Conservation (phyloP, 2,113 vertebrate species). For the Copsychus sechellarum region DNA sequence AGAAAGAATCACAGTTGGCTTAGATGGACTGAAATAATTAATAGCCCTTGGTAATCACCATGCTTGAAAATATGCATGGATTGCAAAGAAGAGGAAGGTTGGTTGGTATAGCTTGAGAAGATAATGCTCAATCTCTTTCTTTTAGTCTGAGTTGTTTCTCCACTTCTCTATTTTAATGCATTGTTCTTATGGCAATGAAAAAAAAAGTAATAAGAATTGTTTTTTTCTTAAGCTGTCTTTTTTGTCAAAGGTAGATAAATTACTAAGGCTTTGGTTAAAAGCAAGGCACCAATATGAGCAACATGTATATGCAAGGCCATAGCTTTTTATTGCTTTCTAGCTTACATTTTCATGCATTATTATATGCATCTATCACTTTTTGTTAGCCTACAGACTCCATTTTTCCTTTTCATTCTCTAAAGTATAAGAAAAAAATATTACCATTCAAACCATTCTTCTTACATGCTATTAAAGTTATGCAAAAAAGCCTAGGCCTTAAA, state of each 20-base stretch:
- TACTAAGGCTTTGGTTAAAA: background rate
- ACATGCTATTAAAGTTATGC: background rate
- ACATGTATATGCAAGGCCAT: background rate
- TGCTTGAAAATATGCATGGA: background rate
- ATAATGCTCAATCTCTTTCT: background rate
- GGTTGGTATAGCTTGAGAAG: background rate
- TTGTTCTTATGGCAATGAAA: background rate
- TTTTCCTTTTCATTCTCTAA: background rate
- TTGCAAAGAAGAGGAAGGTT: background rate
- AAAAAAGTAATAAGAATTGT: background rate
- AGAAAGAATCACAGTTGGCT: background rate
- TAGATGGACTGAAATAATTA: background rate
- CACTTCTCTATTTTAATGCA: background rate
- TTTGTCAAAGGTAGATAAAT: background rate
- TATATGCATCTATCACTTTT: background rate
- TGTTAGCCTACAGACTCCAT: background rate
- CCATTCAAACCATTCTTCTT: background rate
- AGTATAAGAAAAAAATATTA: background rate
- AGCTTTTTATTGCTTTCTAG: background rate
- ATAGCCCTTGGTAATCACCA: background rate
- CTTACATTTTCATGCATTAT: background rate
- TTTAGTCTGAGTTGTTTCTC: background rate
- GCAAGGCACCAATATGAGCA: background rate
- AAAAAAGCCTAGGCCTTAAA: background rate
- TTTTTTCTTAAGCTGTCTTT: background rate